These are phyloP conservation scores for Tholera decimalis DNA, from an alignment of 2,888 invertebrate species.

Conservation along the genomic window DNA sequence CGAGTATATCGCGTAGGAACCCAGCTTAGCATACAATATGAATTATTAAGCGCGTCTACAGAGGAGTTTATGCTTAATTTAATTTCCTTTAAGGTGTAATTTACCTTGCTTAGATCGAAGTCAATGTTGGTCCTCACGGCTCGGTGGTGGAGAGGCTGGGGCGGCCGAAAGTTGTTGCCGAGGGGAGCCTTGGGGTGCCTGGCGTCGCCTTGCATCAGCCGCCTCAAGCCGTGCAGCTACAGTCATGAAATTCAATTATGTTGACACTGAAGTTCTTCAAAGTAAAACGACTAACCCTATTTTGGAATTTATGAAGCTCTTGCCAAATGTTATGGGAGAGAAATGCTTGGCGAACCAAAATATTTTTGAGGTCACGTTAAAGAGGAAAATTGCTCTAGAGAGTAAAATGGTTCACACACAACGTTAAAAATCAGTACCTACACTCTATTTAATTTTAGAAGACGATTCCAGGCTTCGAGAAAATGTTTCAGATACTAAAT, in stretches of 20 bases:
- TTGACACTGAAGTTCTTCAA: constrained; percentile 64
- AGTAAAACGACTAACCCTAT: constrained; percentile 62
- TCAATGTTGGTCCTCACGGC: constrained; percentile 99
- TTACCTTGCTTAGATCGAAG: constrained; percentile 96
- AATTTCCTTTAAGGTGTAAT: constrained; percentile 59
- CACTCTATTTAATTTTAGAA: not conserved
- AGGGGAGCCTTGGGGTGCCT: constrained; percentile 97
- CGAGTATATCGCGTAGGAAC: constrained; percentile 62
- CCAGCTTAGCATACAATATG: constrained; percentile 66
- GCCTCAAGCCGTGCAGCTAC: constrained; percentile 95
- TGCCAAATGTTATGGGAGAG: constrained; percentile 25
- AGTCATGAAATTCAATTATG: constrained; percentile 76
- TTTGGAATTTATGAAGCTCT: constrained; percentile 44
- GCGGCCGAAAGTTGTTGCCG: constrained; percentile 98
- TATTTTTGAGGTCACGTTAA: constrained; percentile 14
- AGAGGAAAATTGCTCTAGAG: constrained; percentile 2
- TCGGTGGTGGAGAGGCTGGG: constrained; percentile 98
- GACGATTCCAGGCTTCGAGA: not conserved
- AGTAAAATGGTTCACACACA: constrained; percentile 10
- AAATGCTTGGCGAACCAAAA: constrained; percentile 5
- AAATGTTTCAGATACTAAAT: constrained; percentile 13
- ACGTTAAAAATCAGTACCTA: constrained; percentile 17
- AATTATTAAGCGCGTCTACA: constrained; percentile 61
- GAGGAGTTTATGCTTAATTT: constrained; percentile 55
- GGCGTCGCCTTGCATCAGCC: constrained; percentile 97